These are phyloP conservation scores for Pachycephala philippinensis DNA, from an alignment of 2,113 vertebrate species.

Conservation along the genomic window DNA sequence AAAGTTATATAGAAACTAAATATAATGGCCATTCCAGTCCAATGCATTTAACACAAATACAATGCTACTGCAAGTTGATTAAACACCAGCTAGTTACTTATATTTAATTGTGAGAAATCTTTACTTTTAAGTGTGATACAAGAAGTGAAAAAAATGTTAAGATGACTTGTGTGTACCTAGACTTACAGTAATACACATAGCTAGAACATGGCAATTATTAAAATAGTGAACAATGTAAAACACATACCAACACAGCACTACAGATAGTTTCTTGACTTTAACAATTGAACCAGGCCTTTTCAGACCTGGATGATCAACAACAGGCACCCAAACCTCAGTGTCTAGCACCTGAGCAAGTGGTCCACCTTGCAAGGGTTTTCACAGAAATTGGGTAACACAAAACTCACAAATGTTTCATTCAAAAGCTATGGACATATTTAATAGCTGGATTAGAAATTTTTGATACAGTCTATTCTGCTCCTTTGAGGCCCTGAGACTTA, in stretches of 20 bases:
- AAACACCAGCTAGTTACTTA: constrained; percentile 8
- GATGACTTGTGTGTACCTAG: not conserved
- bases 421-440: not conserved
- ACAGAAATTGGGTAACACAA: not conserved
- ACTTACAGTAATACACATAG: not conserved
- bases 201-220: not conserved
- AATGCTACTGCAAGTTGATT: not conserved
- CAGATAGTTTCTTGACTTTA: not conserved
- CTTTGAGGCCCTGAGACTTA: not conserved
- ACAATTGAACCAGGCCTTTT: not conserved
- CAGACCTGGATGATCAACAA: not conserved
- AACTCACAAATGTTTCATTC: not conserved
- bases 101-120: constrained; percentile 14
- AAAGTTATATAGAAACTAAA: constrained; percentile 24
- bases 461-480: not conserved
- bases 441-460: not conserved
- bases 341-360: not conserved
- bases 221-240: not conserved
- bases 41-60: not conserved
- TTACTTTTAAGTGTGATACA: not conserved
- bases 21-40: constrained; percentile 2
- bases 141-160: not conserved
- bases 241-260: not conserved
- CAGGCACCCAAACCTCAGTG: not conserved
- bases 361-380: not conserved